These are phyloP conservation scores for Corvus cornix DNA, from an alignment of 2,113 vertebrate genomes.

Conservation along the genomic window DNA sequence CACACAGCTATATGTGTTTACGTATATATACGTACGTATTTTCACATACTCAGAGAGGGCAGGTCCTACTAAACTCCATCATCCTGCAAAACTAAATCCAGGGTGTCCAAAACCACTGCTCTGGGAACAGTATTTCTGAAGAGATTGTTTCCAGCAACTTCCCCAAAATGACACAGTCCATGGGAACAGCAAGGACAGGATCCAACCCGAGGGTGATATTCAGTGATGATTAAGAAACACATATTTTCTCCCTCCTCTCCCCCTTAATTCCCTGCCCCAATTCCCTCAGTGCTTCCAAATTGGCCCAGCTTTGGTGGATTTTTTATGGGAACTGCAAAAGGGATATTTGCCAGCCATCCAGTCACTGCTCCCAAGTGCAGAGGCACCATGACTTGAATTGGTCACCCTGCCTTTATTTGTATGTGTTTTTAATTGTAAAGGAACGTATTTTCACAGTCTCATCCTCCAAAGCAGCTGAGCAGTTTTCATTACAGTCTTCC, in stretches of 20 bases:
- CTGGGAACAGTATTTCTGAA: not conserved
- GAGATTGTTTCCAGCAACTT: not conserved
- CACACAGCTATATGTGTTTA: not conserved
- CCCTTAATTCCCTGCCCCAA: not conserved
- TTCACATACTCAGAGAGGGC: not conserved
- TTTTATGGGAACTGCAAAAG: not conserved
- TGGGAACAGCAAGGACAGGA: not conserved
- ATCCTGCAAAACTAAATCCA: not conserved
- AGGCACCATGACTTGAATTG: not conserved
- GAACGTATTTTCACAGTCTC: not conserved
- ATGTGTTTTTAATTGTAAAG: not conserved
- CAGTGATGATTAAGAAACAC: not conserved
- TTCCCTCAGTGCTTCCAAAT: not conserved
- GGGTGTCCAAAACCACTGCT: not conserved
- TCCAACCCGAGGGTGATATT: not conserved
- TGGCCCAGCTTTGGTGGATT: not conserved
- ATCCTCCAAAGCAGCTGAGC: not conserved
- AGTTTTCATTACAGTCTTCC: not conserved
- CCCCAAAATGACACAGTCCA: not conserved
- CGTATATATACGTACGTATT: fast-evolving
- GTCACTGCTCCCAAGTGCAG: not conserved
- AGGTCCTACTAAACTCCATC: not conserved
- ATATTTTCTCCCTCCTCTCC: not conserved
- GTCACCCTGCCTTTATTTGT: not conserved
- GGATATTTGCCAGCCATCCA: not conserved